Percentiles rank a stretch among this genome's conserved stretches.
Conservation (phyloP, 2,888 invertebrate genomes). For the Andrena camellia region DNA sequence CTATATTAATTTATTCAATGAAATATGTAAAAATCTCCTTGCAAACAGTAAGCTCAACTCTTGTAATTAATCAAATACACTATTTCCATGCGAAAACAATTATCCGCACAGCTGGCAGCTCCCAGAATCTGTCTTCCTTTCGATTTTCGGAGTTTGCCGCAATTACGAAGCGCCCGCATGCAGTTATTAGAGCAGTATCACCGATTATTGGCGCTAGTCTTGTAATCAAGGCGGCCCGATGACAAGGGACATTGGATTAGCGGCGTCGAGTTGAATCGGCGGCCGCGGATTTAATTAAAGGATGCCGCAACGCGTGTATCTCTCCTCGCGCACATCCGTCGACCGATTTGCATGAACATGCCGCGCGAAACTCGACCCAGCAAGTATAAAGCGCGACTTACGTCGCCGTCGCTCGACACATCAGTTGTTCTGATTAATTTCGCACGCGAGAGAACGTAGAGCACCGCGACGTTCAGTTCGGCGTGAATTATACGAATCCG, state of each 20-base stretch:
- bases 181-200: conserved; percentile 68
- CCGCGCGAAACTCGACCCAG: conserved; percentile 33
- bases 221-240: conserved; percentile 74
- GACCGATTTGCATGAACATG: conserved; percentile 58
- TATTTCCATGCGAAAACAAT: too few relatives aligned
- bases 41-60: too few relatives aligned
- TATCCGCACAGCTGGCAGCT: conserved; percentile 4
- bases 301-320: conserved; percentile 56
- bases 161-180: conserved; percentile 58
- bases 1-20: too few relatives aligned
- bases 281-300: conserved; percentile 75
- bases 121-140: conserved; percentile 47
- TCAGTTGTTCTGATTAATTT: conserved; percentile 29
- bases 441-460: neutral
- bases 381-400: conserved; percentile 33
- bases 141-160: conserved; percentile 58
- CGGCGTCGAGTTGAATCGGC: conserved; percentile 70
- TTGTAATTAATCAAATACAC: too few relatives aligned
- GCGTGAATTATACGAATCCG: neutral
- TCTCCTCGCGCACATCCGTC: conserved; percentile 41
- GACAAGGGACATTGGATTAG: conserved; percentile 71
- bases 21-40: too few relatives aligned
- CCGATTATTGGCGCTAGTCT: conserved; percentile 65
- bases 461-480: neutral
- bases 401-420: conserved; percentile 24